Percentiles rank a stretch among this genome's conserved stretches.
Conservation (phyloP, 2,888 invertebrate genomes). For the Eristalinus aeneus region DNA sequence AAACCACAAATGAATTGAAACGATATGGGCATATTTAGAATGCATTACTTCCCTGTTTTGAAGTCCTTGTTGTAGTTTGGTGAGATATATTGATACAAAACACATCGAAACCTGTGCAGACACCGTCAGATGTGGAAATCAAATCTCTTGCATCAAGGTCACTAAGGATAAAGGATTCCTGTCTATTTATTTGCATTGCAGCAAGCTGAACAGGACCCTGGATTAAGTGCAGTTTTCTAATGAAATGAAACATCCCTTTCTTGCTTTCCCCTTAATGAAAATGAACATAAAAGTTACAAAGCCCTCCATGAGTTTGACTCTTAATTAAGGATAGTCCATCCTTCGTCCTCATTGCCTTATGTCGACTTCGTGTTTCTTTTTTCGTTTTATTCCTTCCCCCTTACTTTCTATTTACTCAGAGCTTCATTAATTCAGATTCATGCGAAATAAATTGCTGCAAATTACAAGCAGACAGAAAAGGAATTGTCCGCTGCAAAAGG, state of each 20-base stretch:
- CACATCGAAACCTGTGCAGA: no score
- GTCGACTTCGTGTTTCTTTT: background rate
- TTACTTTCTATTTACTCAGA: background rate
- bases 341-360: background rate
- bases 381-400: background rate
- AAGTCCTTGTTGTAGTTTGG: no score
- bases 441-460: conserved; percentile 6
- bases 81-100: no score
- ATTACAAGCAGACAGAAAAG: background rate
- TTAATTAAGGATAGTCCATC: background rate
- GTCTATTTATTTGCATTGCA: background rate
- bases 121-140: background rate
- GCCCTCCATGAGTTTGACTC: background rate
- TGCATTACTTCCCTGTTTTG: no score
- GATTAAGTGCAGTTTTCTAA: background rate
- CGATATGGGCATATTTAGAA: no score
- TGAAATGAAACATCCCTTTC: background rate
- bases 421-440: conserved; percentile 3
- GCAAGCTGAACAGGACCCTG: background rate
- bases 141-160: background rate
- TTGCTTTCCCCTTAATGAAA: background rate
- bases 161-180: background rate
- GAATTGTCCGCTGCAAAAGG: background rate
- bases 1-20: no score
- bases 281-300: background rate